A percentile compares a stretch with the other conserved stretches of the same genome.
These are phyloP conservation scores for Catonia carolina DNA, from an alignment of 2,888 invertebrate species.

Conservation along the genomic window DNA sequence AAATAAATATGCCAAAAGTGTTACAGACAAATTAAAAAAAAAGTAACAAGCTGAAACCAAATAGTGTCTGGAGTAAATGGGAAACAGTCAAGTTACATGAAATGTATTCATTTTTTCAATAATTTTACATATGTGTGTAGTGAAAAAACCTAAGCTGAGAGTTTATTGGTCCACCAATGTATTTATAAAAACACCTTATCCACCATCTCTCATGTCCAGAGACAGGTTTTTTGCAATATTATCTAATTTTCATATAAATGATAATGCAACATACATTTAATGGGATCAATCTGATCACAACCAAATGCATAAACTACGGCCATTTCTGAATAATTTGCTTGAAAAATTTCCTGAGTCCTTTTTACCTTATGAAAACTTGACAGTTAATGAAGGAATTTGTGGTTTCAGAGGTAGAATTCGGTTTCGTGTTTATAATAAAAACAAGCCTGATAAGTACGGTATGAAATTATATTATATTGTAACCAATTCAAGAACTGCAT, in stretches of 20 bases:
- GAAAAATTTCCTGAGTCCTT: slow-evolving; percentile 9
- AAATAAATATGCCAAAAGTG: slow-evolving; percentile 9
- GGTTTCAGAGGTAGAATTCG: slow-evolving; percentile 15
- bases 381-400: slow-evolving; percentile 16
- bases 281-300: neutral
- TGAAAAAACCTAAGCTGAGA: slow-evolving; percentile 1
- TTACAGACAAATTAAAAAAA: slow-evolving; percentile 9
- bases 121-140: slow-evolving; percentile 14
- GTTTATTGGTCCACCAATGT: slow-evolving; percentile 12
- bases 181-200: slow-evolving; percentile 2
- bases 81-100: slow-evolving; percentile 1
- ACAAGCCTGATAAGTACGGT: slow-evolving; percentile 16
- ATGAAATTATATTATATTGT: slow-evolving; percentile 17
- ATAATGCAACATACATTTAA: slow-evolving; percentile 4
- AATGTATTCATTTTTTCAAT: slow-evolving; percentile 8
- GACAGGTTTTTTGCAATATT: slow-evolving; percentile 8
- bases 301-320: slow-evolving; percentile 6
- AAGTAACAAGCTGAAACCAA: slow-evolving; percentile 5
- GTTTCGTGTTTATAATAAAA: slow-evolving; percentile 11
- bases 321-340: slow-evolving; percentile 7
- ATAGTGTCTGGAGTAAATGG: slow-evolving; percentile 11
- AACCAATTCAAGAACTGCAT: slow-evolving; percentile 15
- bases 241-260: slow-evolving; percentile 13
- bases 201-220: slow-evolving; percentile 5
- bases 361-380: slow-evolving; percentile 17